Conservation (phyloP, 2,888 invertebrate species). For the Epicampocera succincta region DNA sequence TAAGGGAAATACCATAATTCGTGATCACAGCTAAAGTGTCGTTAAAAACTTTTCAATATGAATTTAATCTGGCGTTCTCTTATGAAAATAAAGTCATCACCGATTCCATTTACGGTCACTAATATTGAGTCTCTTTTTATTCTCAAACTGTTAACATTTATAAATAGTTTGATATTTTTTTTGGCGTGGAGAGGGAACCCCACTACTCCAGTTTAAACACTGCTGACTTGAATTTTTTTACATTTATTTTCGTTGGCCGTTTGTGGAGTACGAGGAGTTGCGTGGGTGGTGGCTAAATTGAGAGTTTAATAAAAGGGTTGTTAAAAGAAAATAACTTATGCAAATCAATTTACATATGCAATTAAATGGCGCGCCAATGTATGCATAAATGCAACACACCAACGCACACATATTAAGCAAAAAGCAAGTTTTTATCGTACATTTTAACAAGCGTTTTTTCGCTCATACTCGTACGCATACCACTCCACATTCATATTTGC, state of each 20-base stretch:
- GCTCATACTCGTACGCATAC: conserved; percentile 14
- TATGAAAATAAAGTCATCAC: too few relatives aligned
- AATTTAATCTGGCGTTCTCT: too few relatives aligned
- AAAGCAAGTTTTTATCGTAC: conserved; percentile 66
- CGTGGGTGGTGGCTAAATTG: conserved; percentile 24
- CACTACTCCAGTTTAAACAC: background rate
- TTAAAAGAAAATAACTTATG: conserved; percentile 64
- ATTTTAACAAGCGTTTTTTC: conserved; percentile 10
- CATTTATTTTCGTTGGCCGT: conserved; percentile 12
- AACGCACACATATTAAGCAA: conserved; percentile 15
- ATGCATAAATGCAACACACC: conserved; percentile 38
- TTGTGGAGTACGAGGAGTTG: background rate
- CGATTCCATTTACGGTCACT: too few relatives aligned
- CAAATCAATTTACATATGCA: conserved; percentile 72
- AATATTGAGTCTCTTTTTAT: too few relatives aligned
- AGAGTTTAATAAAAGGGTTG: conserved; percentile 67
- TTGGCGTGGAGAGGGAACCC: too few relatives aligned
- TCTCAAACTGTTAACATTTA: too few relatives aligned
- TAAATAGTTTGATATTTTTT: too few relatives aligned
- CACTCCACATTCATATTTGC: conserved; percentile 37
- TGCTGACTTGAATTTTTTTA: conserved; percentile 33
- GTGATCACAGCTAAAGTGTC: too few relatives aligned
- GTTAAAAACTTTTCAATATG: too few relatives aligned
- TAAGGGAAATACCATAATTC: too few relatives aligned
- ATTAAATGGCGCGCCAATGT: conserved; percentile 70